phyloP scores from a whole-genome alignment of 2,797 vertebrate species.

The Lophotriccus pileatus region DNA sequence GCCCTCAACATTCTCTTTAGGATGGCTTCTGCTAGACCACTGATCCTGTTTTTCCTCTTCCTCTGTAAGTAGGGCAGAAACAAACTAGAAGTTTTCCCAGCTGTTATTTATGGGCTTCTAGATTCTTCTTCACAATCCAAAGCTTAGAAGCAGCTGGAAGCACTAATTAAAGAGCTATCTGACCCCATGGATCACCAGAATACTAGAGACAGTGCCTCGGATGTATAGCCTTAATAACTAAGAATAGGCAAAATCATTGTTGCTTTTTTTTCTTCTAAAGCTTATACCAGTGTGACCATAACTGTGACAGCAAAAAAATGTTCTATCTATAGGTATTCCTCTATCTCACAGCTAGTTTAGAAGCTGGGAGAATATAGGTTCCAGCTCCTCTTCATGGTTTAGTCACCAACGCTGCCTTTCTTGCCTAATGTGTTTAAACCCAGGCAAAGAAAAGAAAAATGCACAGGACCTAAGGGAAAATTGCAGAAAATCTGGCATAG shows the following conservation, averaged over 20 bases:
- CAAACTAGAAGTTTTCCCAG: not conserved
- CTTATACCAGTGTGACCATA: not conserved
- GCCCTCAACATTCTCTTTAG: not conserved
- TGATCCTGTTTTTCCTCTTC: not conserved
- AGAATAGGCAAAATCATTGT: not conserved
- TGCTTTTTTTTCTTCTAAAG: not conserved
- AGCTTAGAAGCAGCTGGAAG: not conserved
- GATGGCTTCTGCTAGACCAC: not conserved
- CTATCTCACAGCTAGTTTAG: not conserved
- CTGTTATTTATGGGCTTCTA: not conserved
- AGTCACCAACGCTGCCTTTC: not conserved
- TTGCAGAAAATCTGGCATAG: not conserved
- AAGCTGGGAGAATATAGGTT: not conserved
- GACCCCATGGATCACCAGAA: not conserved
- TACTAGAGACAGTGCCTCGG: not conserved
- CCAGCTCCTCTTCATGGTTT: not conserved
- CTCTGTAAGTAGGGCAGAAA: not conserved
- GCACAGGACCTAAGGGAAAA: not conserved
- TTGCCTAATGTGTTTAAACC: accelerated
- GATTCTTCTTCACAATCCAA: not conserved
- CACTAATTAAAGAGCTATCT: not conserved
- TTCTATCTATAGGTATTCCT: not conserved
- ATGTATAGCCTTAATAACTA: not conserved
- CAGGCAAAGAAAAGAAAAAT: not conserved
- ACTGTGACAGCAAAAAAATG: not conserved